phyloP scores from a whole-genome alignment of 2,888 invertebrate genomes.

The Lasioglossum leucozonium region DNA sequence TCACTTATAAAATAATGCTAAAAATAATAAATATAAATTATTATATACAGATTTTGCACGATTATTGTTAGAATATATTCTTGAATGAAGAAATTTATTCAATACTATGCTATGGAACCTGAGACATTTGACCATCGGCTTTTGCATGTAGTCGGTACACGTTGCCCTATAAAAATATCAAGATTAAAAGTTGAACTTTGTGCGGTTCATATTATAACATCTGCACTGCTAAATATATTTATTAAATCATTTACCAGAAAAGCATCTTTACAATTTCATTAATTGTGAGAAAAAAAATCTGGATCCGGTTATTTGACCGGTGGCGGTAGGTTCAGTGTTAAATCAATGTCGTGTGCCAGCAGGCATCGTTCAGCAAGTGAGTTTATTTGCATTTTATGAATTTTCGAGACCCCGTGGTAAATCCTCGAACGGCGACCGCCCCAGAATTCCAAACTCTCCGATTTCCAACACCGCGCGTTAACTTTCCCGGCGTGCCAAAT shows the following conservation, averaged over 20 bases:
- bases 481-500: neutral
- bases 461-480: neutral
- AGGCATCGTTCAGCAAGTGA: neutral
- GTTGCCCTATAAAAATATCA: no score
- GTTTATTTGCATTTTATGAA: slow-evolving; percentile 11
- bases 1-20: neutral
- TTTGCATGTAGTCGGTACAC: no score
- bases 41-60: no score
- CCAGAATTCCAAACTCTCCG: slow-evolving; percentile 8
- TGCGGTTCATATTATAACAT: no score
- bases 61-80: neutral
- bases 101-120: neutral
- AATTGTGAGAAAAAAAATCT: no score
- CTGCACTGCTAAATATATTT: no score
- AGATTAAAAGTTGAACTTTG: no score
- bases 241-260: no score
- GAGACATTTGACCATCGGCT: no score
- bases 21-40: no score
- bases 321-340: neutral
- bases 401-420: neutral
- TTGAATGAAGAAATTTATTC: neutral
- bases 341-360: neutral
- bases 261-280: no score
- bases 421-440: neutral
- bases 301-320: no score